Conservation (phyloP, 2,797 vertebrate species). For the Micrastur ruficollis region DNA sequence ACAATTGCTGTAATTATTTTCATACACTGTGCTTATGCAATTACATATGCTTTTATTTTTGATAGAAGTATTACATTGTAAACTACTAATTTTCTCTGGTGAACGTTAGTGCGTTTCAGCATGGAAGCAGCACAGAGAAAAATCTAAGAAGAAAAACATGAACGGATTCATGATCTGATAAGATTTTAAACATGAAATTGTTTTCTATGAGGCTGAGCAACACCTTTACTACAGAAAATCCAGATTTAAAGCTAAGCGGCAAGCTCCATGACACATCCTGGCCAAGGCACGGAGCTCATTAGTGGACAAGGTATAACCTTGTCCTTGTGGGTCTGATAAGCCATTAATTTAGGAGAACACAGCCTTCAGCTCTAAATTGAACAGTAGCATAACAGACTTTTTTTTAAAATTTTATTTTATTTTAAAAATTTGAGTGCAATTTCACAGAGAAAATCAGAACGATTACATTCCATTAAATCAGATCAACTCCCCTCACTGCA, state of each 20-base stretch:
- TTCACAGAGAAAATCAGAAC: not conserved
- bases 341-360: not conserved
- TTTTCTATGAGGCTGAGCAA: not conserved
- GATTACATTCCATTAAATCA: not conserved
- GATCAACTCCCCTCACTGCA: not conserved
- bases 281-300: not conserved
- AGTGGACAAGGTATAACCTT: not conserved
- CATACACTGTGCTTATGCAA: rapidly evolving
- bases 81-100: not conserved
- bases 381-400: no score
- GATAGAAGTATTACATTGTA: no score
- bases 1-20: not conserved
- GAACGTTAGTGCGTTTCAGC: not conserved
- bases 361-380: not conserved
- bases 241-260: rapidly evolving
- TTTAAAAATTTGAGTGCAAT: no score
- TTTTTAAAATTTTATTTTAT: not conserved
- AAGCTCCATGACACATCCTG: not conserved
- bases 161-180: not conserved
- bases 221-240: not conserved
- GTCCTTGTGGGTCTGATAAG: not conserved
- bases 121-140: not conserved
- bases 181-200: not conserved
- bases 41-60: not conserved
- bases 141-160: not conserved